Percentiles rank a stretch among this genome's conserved stretches.
phyloP scores from a whole-genome alignment of 2,888 invertebrate species.

The Nomada flava region DNA sequence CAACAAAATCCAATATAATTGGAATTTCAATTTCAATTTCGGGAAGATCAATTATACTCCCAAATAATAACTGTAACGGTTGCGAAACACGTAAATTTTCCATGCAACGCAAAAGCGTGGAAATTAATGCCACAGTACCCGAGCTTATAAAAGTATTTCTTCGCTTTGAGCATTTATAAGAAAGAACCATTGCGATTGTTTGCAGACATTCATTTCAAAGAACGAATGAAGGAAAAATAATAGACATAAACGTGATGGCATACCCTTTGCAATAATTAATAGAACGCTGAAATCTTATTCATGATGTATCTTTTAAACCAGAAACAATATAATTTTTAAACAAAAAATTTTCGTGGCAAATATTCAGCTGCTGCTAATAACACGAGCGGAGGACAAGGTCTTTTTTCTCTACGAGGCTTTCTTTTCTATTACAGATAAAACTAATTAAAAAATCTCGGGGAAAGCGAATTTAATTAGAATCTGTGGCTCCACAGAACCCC shows the following conservation, averaged over 20 bases:
- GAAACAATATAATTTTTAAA: neutral
- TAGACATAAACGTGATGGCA: neutral
- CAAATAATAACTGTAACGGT: no score
- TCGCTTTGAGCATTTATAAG: no score
- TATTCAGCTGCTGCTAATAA: neutral
- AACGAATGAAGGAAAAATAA: neutral
- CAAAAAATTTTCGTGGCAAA: neutral
- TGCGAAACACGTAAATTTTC: no score
- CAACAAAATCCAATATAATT: no score
- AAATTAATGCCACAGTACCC: no score
- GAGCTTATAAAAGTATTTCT: no score
- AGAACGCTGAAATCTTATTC: neutral
- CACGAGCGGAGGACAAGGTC: neutral
- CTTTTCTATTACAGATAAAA: neutral
- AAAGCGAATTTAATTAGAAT: constrained; percentile 46
- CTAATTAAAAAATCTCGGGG: neutral
- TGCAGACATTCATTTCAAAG: neutral
- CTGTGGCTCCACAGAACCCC: constrained; percentile 25
- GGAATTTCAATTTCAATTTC: no score
- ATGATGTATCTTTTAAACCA: neutral
- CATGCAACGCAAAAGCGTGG: no score
- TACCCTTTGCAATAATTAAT: neutral
- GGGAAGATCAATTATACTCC: no score
- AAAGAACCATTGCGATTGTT: neutral
- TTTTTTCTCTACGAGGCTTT: neutral